Base-by-base conservation (phyloP, 2,888 invertebrate species). In the Ethmia dodecea region DNA sequence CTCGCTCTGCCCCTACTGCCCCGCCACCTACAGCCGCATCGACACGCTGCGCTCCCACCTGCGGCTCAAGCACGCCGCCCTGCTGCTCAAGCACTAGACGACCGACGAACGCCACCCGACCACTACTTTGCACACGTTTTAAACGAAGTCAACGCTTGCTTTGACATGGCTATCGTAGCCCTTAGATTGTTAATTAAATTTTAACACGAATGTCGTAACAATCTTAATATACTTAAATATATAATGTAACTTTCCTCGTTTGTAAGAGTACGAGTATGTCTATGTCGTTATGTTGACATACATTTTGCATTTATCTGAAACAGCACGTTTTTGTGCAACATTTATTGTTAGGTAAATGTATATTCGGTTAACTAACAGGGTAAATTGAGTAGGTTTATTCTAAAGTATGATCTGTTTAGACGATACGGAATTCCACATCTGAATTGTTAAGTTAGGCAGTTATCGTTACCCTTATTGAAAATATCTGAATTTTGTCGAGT, bases 11-110 rank as follows among this genome's bases (percentile, higher is more conserved):
- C 94, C 93, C 43, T 93, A 93, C 80, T 95, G 95, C 86, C 92
- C 93, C 49, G 93, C 94, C 60, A 93, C 94, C 43, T 95, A 95
- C 88, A 94, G 94, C 86, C 90, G 95, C 74, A 94, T 94, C 75
- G 95, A 95, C 86, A 94, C 95, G 32, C 87, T 95, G 67, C 91
- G 94, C 67, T 90, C 92, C 34, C 95, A 95, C 71, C 89, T 94
- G 76, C 90, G 93, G 51, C 89, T 91, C 65, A 94, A 94, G 73
- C 94, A 94, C 75, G 84, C 87, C 52, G 76, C 76, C 47, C 66
- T 83, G 40, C 68, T 84, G 49, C 77, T 80, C 73, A 86, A 86
- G 47, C 84, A 84, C 58, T 86, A 70, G 57, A 47, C 59, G 28
- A 34, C 35, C 20, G 42, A 20, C 37, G 33, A 14, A 31, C 48